A percentile compares a stretch with the other conserved stretches of the same genome.
These are phyloP conservation scores for Myrmecophaga tridactyla DNA, from an alignment of 2,113 vertebrate genomes.

Conservation along the genomic window DNA sequence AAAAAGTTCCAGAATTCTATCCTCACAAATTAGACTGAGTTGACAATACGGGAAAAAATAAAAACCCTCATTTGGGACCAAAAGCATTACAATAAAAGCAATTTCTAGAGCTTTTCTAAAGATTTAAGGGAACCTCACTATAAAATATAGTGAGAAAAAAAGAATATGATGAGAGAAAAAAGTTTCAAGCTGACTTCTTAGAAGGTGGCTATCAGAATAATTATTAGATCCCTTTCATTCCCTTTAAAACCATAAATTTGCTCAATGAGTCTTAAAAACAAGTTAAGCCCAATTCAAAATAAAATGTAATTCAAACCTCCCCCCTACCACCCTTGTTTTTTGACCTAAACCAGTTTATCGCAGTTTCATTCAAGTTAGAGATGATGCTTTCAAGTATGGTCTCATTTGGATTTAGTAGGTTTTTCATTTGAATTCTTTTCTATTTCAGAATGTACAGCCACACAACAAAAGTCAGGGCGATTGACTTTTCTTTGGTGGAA, in stretches of 20 bases:
- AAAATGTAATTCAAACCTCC: neutral
- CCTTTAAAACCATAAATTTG: neutral
- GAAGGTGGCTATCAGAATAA: neutral
- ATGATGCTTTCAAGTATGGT: neutral
- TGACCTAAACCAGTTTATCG: neutral
- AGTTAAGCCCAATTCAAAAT: neutral
- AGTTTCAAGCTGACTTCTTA: neutral
- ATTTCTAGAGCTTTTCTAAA: neutral
- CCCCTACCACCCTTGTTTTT: fast-evolving
- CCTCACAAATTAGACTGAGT: neutral
- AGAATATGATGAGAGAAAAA: neutral
- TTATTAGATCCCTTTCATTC: neutral
- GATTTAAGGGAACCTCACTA: neutral
- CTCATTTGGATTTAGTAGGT: neutral
- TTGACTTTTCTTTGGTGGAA: neutral
- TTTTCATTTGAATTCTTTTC: neutral
- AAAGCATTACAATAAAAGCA: neutral
- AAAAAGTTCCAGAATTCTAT: neutral
- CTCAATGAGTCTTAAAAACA: neutral
- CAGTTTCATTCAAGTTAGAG: neutral
- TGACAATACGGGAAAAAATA: neutral
- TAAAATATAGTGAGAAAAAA: neutral
- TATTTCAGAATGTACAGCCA: neutral
- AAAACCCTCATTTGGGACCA: neutral
- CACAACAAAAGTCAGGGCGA: neutral